phyloP scores from a whole-genome alignment of 2,113 vertebrate genomes.

The Lampris incognitus region DNA sequence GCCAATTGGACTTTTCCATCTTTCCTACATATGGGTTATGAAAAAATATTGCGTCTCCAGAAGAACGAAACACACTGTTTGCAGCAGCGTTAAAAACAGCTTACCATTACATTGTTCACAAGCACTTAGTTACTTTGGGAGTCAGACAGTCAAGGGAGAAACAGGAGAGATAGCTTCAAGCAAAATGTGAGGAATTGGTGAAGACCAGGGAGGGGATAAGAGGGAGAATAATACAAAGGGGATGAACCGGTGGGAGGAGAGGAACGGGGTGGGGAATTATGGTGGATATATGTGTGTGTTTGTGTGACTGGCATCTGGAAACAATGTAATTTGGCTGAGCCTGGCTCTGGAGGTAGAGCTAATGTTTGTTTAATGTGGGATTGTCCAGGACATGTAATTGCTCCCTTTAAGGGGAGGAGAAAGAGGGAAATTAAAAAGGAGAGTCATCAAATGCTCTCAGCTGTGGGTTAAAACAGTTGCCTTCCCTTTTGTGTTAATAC shows the following conservation, averaged over 20 bases:
- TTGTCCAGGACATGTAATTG: constrained; percentile 89
- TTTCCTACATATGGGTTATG: too few species aligned
- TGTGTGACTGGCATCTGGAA: constrained; percentile 91
- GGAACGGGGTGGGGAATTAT: constrained; percentile 9
- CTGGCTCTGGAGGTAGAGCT: constrained; percentile 71
- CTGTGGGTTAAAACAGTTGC: constrained; percentile 47
- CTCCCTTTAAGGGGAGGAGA: constrained; percentile 80
- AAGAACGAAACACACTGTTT: too few species aligned
- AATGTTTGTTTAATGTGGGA: constrained; percentile 95
- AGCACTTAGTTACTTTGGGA: constrained; percentile 75
- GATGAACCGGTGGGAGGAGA: constrained; percentile 34
- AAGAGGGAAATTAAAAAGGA: constrained; percentile 87
- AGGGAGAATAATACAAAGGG: constrained; percentile 43
- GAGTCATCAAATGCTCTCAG: constrained; percentile 62
- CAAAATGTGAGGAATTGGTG: constrained; percentile 17
- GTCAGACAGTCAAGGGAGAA: constrained; percentile 42
- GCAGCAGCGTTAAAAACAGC: constrained; percentile 86
- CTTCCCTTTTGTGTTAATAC: constrained; percentile 48
- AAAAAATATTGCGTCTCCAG: too few species aligned
- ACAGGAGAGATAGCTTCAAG: constrained; percentile 34
- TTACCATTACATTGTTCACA: constrained; percentile 80
- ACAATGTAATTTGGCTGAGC: constrained; percentile 88
- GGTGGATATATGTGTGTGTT: constrained; percentile 44
- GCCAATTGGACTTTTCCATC: too few species aligned
- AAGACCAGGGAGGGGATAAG: neutral